Evolutionary conservation across 2,797 vertebrate species (phyloP), one percentile per base, ranked within the genome.

Genomic region (Hipposideros larvatus): DNA sequence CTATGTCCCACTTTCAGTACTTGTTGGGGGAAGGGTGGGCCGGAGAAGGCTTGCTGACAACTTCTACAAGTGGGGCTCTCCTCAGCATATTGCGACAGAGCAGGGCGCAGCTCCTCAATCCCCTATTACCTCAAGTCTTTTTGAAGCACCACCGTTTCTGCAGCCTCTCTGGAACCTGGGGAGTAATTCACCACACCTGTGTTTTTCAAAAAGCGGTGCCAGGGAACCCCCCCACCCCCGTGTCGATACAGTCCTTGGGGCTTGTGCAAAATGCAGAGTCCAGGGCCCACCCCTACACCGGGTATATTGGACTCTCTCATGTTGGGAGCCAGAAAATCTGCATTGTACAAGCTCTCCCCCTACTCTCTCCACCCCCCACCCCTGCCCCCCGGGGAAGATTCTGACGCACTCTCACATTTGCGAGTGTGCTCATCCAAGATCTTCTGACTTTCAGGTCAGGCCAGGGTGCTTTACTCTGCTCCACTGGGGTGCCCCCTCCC

Each of bases 121-220:
- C 53, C 46, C 51, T 31, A 16, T 15, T 13, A 2, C 26, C 28
- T 57, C 53, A 7, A 15, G 41, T 70, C 41, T 63, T 57, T 66
- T 55, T 43, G 53, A 68, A 66, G 95, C 8, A 4, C 57, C 66
- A 37, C 70, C 0, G 0, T 19, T 65, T 61, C 24, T 22, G 4
- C 7, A 14, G 9, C 26, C 11, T 7, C 15, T 80, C 41, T 65
- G 19, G 21, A 43, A 63, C 34, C 48, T 87, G 63, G 16, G 59
- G n/a, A 80, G 70, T 43, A 63, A 71, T 1, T 37, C n/a, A 2
- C 68, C 78, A 80, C 15, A 16, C 11, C 55, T 19, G 41, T 10
- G 46, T 66, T 91, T 92, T 96, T 94, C 74, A 71, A 34, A 93
- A n/a, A 53, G 24, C 18, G 4, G 46, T 79, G 46, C 16, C 43